Evolutionary conservation across 2,888 invertebrate genomes (phyloP).

Genomic region (Octodonta nipae): DNA sequence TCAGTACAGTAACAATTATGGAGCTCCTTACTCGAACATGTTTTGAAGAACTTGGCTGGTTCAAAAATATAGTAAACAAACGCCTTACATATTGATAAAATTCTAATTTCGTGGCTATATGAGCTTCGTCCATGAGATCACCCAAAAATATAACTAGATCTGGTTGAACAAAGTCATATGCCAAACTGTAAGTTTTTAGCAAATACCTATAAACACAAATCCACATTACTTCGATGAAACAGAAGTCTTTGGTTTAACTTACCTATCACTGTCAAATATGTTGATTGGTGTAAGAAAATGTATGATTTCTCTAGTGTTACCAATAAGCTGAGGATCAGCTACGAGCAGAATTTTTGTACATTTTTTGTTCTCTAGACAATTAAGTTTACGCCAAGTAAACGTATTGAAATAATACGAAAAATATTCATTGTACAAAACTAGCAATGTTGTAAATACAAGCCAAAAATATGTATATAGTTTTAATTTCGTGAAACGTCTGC

Average conservation of each 20-base stretch:
- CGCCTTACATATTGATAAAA: constrained; percentile 63
- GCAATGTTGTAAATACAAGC: constrained; percentile 6
- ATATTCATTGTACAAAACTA: constrained; percentile 26
- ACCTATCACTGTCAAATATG: constrained; percentile 84
- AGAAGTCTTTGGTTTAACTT: constrained; percentile 17
- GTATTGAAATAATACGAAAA: constrained; percentile 26
- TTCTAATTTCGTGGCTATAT: constrained; percentile 52
- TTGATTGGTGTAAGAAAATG: constrained; percentile 54
- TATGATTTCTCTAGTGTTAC: constrained; percentile 57
- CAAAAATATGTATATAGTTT: background rate
- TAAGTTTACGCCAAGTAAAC: constrained; percentile 24
- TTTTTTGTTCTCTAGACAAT: constrained; percentile 24
- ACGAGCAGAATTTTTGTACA: constrained; percentile 40
- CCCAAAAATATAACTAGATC: constrained; percentile 82
- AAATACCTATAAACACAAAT: constrained; percentile 52
- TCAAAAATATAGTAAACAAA: constrained; percentile 52
- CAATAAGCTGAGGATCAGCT: constrained; percentile 88
- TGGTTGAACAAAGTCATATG: constrained; percentile 57
- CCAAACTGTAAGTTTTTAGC: constrained; percentile 61
- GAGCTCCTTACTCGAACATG: constrained; percentile 1
- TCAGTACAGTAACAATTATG: too few relatives aligned
- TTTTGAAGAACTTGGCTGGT: constrained; percentile 25
- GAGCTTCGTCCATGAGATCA: constrained; percentile 91
- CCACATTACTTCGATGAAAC: background rate
- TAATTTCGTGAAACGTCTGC: background rate